Conservation (phyloP, 2,113 vertebrate species). For the Tupaia tana region DNA sequence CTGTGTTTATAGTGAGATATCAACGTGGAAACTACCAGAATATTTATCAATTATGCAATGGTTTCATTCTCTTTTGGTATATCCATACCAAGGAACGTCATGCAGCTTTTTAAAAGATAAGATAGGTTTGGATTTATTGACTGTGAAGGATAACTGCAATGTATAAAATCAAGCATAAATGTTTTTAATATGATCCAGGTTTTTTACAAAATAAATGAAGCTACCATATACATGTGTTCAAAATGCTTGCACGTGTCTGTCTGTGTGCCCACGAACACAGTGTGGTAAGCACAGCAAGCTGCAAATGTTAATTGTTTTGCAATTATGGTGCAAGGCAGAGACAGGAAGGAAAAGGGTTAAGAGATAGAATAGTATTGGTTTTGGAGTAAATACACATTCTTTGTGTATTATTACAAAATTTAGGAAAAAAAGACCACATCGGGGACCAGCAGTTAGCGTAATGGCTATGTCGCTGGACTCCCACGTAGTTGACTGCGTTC, state of each 20-base stretch:
- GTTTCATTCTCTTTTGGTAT: neutral
- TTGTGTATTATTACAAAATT: neutral
- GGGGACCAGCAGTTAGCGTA: too few relatives aligned
- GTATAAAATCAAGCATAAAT: neutral
- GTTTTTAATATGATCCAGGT: neutral
- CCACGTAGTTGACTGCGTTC: too few relatives aligned
- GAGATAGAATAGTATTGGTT: neutral
- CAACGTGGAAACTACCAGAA: neutral
- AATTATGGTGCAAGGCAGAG: neutral
- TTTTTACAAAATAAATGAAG: neutral
- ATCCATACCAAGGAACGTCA: neutral
- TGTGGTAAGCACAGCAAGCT: neutral
- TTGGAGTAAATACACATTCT: neutral
- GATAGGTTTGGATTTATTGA: neutral
- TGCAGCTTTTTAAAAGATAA: neutral
- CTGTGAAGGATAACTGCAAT: neutral
- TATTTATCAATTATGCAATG: neutral
- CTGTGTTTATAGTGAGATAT: neutral
- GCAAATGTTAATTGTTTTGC: neutral
- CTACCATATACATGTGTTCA: accelerated
- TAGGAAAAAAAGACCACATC: neutral
- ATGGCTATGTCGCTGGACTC: too few relatives aligned
- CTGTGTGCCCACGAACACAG: neutral
- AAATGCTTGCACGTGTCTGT: neutral
- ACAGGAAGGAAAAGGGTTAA: neutral